Evolutionary conservation across 2,113 vertebrate species (phyloP).

Genomic region (Vidua macroura): DNA sequence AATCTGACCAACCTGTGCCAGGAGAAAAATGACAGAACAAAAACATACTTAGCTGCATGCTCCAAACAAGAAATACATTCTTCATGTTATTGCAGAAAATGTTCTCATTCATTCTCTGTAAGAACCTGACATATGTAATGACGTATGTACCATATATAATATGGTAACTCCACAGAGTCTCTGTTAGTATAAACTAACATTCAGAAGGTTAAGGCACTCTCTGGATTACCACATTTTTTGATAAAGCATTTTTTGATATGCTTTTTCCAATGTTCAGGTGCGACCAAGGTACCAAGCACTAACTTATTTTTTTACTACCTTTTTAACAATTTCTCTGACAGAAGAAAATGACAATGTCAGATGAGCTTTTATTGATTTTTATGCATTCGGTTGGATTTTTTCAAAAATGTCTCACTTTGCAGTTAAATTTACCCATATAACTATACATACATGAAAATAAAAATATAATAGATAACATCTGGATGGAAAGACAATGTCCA

Average conservation of each 20-base stretch:
- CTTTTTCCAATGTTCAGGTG: not conserved
- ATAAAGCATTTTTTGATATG: not conserved
- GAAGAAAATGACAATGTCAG: not conserved
- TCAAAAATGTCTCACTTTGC: not conserved
- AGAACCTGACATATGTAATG: not conserved
- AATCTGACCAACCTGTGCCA: conserved; percentile 85
- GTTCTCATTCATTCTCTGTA: not conserved
- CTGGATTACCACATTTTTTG: not conserved
- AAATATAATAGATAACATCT: not conserved
- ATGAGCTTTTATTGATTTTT: not conserved
- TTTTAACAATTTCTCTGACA: not conserved
- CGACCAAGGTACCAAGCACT: not conserved
- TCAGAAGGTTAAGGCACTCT: not conserved
- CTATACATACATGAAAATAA: not conserved
- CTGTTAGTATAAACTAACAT: not conserved
- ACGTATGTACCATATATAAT: not conserved
- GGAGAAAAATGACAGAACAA: not conserved
- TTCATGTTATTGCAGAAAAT: not conserved
- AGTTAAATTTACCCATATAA: not conserved
- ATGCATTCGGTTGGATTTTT: not conserved
- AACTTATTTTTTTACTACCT: not conserved
- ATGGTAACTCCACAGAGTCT: not conserved
- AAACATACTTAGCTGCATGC: not conserved
- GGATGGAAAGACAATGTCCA: not conserved
- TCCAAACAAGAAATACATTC: not conserved